phyloP scores from a whole-genome alignment of 1,140 invertebrate species.

The Hyles euphorbiae region DNA sequence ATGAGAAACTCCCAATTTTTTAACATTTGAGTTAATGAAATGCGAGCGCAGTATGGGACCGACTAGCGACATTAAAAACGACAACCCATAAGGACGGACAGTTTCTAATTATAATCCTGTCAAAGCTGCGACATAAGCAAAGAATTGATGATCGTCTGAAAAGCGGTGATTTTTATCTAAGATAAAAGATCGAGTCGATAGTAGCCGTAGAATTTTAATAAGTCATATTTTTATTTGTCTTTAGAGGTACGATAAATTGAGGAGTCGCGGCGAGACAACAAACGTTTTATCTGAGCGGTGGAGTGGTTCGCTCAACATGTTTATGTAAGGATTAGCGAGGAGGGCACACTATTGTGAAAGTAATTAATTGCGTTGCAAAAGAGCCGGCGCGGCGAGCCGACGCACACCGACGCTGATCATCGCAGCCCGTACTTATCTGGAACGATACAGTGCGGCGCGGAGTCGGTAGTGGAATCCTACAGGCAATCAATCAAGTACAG shows the following conservation, averaged over 20 bases:
- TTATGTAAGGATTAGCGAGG: neutral
- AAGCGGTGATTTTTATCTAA: conserved; percentile 62
- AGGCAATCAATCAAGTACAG: conserved; percentile 53
- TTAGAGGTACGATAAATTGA: conserved; percentile 1
- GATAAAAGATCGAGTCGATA: conserved; percentile 50
- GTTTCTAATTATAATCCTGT: conserved; percentile 75
- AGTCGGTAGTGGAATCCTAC: neutral
- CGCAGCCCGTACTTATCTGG: neutral
- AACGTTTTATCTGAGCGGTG: too few relatives aligned
- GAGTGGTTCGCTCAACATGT: neutral
- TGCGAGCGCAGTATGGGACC: conserved; percentile 72
- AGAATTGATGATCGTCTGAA: conserved; percentile 69
- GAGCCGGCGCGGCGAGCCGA: neutral
- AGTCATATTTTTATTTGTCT: conserved; percentile 40
- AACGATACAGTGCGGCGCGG: neutral
- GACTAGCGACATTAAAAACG: conserved; percentile 72
- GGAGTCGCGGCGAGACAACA: neutral
- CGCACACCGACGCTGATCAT: neutral
- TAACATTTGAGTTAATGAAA: conserved; percentile 67
- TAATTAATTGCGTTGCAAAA: conserved; percentile 3
- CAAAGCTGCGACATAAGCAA: conserved; percentile 66
- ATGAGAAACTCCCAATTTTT: conserved; percentile 70
- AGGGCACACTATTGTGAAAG: neutral
- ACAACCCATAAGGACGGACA: conserved; percentile 68
- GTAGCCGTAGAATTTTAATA: conserved; percentile 49